These are phyloP conservation scores for Cygnus atratus DNA, from an alignment of 2,113 vertebrate genomes.

Conservation along the genomic window DNA sequence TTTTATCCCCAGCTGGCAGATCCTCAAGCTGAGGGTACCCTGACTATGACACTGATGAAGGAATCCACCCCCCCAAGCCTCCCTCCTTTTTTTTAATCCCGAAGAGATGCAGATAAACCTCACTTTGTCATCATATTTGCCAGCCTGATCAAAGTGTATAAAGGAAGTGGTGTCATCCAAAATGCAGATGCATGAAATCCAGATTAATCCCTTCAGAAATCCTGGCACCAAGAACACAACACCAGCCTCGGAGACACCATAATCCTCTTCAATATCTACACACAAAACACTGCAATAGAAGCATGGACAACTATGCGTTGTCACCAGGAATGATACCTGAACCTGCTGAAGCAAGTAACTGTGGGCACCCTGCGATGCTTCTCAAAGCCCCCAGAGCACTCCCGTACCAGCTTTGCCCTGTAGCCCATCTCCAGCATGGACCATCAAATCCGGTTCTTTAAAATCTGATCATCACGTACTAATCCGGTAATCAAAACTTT, in stretches of 20 bases:
- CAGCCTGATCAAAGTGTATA: neutral
- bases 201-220: neutral
- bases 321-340: neutral
- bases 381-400: neutral
- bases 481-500: neutral
- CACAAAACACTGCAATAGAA: neutral
- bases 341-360: neutral
- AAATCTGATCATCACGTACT: neutral
- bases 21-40: neutral
- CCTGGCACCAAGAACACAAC: neutral
- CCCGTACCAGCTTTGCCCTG: neutral
- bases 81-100: neutral
- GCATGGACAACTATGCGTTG: rapidly evolving
- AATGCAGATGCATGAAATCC: neutral
- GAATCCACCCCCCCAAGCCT: neutral
- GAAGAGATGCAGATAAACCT: neutral
- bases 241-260: rapidly evolving
- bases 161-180: neutral
- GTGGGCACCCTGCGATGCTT: neutral
- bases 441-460: neutral
- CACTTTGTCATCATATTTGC: rapidly evolving
- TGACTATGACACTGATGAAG: rapidly evolving
- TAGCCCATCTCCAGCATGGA: neutral
- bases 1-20: rapidly evolving
- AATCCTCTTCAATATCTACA: rapidly evolving